These are phyloP conservation scores for Rousettus leschenaultii DNA, from an alignment of 2,113 vertebrate genomes.

Conservation along the genomic window DNA sequence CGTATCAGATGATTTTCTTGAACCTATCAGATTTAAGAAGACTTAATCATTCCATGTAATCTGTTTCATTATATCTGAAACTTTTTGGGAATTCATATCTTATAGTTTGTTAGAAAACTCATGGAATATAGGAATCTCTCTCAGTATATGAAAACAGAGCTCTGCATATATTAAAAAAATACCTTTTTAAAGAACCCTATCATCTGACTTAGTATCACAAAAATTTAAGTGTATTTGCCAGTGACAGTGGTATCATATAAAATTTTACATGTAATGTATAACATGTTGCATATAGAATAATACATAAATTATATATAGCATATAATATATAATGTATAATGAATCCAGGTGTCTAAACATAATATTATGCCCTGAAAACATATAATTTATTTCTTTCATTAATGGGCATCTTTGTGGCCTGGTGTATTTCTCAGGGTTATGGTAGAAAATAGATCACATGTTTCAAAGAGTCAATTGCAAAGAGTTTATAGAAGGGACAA, in stretches of 20 bases:
- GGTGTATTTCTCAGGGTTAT: no score
- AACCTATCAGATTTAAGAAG: neutral
- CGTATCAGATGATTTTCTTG: neutral
- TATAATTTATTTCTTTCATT: no score
- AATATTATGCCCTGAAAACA: no score
- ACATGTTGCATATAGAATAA: neutral
- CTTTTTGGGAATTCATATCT: neutral
- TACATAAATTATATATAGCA: neutral
- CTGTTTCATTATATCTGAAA: neutral
- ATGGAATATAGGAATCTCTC: neutral
- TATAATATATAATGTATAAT: no score
- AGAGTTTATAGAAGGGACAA: no score
- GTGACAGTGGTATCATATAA: neutral
- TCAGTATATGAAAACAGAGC: neutral
- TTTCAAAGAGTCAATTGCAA: no score
- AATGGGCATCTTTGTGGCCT: no score
- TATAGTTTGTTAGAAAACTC: neutral
- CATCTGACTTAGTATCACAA: neutral
- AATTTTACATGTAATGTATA: neutral
- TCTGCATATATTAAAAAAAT: neutral
- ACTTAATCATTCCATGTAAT: neutral
- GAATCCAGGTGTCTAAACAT: no score
- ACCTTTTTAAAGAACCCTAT: neutral
- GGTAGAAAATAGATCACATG: no score
- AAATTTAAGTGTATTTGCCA: neutral